Percentiles rank a stretch among this genome's conserved stretches.
These are phyloP conservation scores for Plestiodon gilberti DNA, from an alignment of 2,113 vertebrate species.

Conservation along the genomic window DNA sequence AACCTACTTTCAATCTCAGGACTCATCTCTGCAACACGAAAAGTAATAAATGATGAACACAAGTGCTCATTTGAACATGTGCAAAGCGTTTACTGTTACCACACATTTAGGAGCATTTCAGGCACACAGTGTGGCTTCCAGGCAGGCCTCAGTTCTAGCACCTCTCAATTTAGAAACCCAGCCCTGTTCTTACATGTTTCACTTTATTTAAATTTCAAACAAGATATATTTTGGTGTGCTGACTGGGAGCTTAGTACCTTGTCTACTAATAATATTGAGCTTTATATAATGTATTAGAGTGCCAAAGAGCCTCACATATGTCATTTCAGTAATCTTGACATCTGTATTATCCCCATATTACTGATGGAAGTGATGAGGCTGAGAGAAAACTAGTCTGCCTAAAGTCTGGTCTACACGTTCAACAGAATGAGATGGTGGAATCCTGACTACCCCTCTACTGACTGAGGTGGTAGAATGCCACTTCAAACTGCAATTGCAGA, in stretches of 20 bases:
- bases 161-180: background rate
- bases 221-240: background rate
- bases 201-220: slow-evolving; percentile 7
- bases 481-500: background rate
- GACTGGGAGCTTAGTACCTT: background rate
- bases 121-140: background rate
- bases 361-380: background rate
- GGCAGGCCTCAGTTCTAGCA: background rate
- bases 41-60: background rate
- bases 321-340: background rate
- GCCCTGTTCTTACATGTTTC: background rate
- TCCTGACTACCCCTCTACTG: too few relatives aligned
- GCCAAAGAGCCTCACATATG: background rate
- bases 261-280: background rate
- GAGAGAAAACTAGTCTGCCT: background rate
- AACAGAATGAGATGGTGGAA: background rate
- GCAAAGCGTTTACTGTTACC: background rate
- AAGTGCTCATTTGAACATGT: background rate
- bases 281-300: background rate
- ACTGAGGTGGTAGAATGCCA: background rate
- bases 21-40: background rate
- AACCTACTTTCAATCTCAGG: background rate
- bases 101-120: background rate
- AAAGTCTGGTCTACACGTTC: background rate
- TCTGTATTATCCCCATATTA: background rate